Evolutionary conservation across 1,140 invertebrate genomes (phyloP).

Genomic region (Drosophila punjabiensis): DNA sequence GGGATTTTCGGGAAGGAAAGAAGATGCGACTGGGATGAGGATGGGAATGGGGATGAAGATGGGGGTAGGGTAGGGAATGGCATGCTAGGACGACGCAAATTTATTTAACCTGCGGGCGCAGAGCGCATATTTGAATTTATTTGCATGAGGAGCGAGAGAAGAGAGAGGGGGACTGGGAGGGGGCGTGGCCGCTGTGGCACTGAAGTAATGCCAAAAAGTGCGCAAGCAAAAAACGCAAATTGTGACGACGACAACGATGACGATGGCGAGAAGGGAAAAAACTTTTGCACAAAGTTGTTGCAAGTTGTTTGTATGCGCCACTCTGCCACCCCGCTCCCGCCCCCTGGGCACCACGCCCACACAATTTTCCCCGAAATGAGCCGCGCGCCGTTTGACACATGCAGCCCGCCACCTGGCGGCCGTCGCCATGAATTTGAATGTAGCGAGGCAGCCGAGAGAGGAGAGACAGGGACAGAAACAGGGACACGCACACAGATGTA

Average conservation of each 20-base stretch:
- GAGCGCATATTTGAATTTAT: constrained; percentile 79
- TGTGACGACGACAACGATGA: constrained; percentile 52
- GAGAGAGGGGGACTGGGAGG: neutral
- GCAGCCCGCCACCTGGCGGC: constrained; percentile 72
- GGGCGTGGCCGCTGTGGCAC: constrained; percentile 42
- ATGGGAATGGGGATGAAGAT: neutral
- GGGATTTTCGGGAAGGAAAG: constrained; percentile 3
- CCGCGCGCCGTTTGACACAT: constrained; percentile 69
- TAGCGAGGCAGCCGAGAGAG: constrained; percentile 17
- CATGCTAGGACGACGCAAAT: constrained; percentile 57
- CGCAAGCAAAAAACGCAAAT: constrained; percentile 63
- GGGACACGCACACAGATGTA: constrained; percentile 11
- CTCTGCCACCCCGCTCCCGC: neutral
- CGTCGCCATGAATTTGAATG: constrained; percentile 76
- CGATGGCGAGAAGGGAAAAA: constrained; percentile 34
- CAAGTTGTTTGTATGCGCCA: constrained; percentile 64
- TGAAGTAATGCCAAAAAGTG: constrained; percentile 79
- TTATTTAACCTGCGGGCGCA: constrained; percentile 80
- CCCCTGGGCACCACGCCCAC: constrained; percentile 22
- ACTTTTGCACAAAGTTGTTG: constrained; percentile 74
- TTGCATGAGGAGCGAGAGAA: constrained; percentile 43
- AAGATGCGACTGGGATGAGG: neutral
- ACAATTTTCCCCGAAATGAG: constrained; percentile 63
- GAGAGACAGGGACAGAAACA: neutral
- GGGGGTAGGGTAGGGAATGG: neutral